These are phyloP conservation scores for Lithodes maja DNA, from an alignment of 2,888 invertebrate species.

Conservation along the genomic window DNA sequence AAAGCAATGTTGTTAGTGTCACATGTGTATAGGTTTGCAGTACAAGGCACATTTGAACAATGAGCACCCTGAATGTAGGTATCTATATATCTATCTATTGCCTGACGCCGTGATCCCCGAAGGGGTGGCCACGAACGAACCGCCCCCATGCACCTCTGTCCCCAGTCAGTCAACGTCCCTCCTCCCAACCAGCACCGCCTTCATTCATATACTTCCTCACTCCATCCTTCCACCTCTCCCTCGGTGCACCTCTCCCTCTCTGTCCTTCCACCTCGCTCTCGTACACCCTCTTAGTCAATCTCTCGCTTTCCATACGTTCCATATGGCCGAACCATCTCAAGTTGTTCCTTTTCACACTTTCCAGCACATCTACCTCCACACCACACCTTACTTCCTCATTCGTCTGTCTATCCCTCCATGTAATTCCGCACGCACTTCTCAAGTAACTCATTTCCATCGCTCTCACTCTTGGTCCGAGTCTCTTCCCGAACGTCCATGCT, in stretches of 20 bases:
- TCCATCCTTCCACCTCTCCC: no score
- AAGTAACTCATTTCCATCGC: neutral
- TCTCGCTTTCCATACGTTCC: neutral
- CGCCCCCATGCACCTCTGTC: no score
- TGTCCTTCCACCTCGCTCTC: neutral
- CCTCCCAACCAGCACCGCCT: no score
- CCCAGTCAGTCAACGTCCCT: no score
- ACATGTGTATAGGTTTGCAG: no score
- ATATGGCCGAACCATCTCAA: neutral
- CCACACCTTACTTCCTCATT: neutral
- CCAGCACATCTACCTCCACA: neutral
- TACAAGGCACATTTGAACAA: no score
- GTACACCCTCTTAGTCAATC: neutral
- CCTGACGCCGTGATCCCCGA: no score
- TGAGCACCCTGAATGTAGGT: no score
- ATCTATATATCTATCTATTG: no score
- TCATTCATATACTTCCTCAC: no score
- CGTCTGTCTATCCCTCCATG: neutral
- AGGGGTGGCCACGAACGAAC: no score
- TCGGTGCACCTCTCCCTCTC: neutral
- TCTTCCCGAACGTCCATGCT: neutral
- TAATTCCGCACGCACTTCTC: neutral
- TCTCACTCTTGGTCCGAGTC: neutral
- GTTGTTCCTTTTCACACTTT: neutral
- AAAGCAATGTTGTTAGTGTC: no score